Base-by-base conservation (phyloP, 1,140 invertebrate genomes). In the Pteromalus puparum region DNA sequence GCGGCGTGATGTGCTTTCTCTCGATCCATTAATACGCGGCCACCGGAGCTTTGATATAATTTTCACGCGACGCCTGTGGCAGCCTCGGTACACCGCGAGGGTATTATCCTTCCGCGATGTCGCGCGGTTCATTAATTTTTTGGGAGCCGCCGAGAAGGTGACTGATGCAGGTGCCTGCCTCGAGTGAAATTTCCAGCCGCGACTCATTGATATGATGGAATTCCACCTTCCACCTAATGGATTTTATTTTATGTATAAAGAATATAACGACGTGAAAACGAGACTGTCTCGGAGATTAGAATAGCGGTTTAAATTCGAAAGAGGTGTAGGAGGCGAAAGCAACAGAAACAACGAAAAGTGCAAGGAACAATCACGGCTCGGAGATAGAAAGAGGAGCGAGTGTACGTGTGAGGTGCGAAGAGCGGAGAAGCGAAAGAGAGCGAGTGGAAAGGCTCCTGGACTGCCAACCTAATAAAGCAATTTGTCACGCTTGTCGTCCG, bases 381-480 rank as follows among this genome's bases (percentile, higher is more conserved):
- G 34, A 26, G 67, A 86, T 79, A 83, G 85, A 87, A 75, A 75
- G 42, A 84, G 42, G 0, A 12, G 24, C 6, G 6, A 4, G 18
- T 2, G 30, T 21, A 78, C 68, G 46, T 28, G 73, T 77, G 28
- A 78, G 84, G 79, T 78, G 34, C 34, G 72, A 70, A 61, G 70
- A 53, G 70, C 74, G 48, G 15, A n/a, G 10, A 18, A 73, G 65
- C n/a, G 13, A 74, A 46, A 21, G 81, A 88, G 87, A 90, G 88
- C 85, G 87, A 89, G 89, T 89, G 89, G 87, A 90, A 90, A 91
- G 90, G 89, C 91, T 92, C 91, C 91, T 87, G 91, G 90, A 89
- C 90, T 91, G 76, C 90, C 91, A 90, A 92, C 90, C 91, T 92
- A 92, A 92, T 92, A 92, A 92, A 92, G 91, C 91, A 92, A 92